A percentile compares a stretch with the other conserved stretches of the same genome.
Conservation (phyloP, 1,140 invertebrate genomes). For the Caenorhabditis briggsae region DNA sequence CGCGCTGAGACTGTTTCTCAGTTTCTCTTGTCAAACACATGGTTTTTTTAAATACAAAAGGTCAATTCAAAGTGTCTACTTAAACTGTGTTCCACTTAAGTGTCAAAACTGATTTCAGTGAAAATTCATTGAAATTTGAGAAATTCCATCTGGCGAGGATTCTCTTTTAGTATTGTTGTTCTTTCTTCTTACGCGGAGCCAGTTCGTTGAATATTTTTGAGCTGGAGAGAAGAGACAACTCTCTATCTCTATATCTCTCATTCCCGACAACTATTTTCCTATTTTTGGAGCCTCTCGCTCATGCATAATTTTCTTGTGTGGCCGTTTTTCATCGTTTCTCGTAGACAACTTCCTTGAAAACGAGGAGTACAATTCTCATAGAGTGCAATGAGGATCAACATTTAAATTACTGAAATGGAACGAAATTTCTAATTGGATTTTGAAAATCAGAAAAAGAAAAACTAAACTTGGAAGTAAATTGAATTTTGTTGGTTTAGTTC, state of each 20-base stretch:
- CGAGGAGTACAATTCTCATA: background rate
- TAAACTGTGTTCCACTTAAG: background rate
- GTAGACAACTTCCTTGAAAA: background rate
- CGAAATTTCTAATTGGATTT: background rate
- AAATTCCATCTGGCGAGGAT: background rate
- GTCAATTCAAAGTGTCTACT: background rate
- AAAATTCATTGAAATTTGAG: background rate
- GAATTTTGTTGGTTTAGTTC: conserved; percentile 46
- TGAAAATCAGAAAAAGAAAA: background rate
- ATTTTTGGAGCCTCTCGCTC: conserved; percentile 6
- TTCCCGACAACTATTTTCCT: background rate
- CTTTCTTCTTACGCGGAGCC: conserved; percentile 27
- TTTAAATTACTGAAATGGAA: background rate
- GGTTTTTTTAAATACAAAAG: background rate
- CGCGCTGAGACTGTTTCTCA: background rate
- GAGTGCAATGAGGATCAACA: background rate
- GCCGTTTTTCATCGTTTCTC: background rate
- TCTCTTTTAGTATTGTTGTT: conserved; percentile 23
- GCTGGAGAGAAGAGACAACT: background rate
- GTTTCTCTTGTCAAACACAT: conserved; percentile 17
- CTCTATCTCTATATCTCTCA: conserved; percentile 1
- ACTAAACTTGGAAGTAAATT: conserved; percentile 19
- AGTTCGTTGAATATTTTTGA: conserved; percentile 11
- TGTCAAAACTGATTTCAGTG: background rate
- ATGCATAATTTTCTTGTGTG: conserved; percentile 27